Evolutionary conservation across 2,797 vertebrate species (phyloP), one percentile per base, ranked within the genome.

Genomic region (Scyliorhinus canicula): DNA sequence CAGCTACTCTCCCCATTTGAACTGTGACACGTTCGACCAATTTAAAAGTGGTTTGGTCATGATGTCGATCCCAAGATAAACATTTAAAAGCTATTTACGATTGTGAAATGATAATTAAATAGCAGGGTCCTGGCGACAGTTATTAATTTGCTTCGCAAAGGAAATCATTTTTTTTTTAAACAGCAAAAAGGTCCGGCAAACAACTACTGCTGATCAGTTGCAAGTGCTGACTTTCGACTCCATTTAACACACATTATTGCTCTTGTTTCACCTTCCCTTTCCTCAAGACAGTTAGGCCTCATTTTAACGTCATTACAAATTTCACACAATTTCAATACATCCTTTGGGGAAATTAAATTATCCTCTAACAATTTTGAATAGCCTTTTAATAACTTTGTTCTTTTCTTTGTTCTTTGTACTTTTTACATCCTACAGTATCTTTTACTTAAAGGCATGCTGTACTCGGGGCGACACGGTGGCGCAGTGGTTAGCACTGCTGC

Each of bases 341-440:
- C 50, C 52, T 60, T 90, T 90, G 60, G 60, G 28, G 28, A 55
- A 55, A 9, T 0, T 55, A 31, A 86, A 35, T 86, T 55, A 86
- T 86, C 26, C 26, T 86, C 50, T 86, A 86, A 90, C 55, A n/a
- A 90, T 55, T 2, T 57, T 19, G 60, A 90, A 16, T 21, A 60
- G 16, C 55, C 31, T 60, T n/a, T 90, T 60, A 90, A 60, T 60
- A n/a, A 40, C 16, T 21, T 50, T 11, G 60, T n/a, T 90, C n/a
- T n/a, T n/a, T n/a, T n/a, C n/a, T n/a, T n/a, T n/a, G n/a, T n/a
- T n/a, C n/a, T n/a, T n/a, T n/a, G n/a, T 60, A 60, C 40, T 35
- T 14, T n/a, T 90, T 90, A 90, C 14, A 60, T 90, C n/a, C 60
- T 91, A 91, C 63, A 16, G 57, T 91, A 91, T 40, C 57, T 91